Evolutionary conservation across 2,797 vertebrate genomes (phyloP).

Genomic region (Otolemur crassicaudatus): DNA sequence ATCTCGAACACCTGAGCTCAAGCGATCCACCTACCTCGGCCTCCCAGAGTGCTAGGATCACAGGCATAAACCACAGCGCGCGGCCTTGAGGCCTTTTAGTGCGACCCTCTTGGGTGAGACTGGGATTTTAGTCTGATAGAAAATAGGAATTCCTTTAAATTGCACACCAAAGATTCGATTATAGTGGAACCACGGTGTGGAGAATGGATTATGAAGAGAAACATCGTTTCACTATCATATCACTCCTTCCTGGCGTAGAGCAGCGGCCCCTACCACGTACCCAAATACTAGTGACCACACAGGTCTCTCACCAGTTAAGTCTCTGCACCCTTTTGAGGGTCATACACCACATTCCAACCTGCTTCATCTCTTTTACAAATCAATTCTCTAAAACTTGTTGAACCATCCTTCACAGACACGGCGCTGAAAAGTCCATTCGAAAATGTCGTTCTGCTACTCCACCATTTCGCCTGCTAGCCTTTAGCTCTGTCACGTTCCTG

Average conservation of each 20-base stretch:
- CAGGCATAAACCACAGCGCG: too few species aligned
- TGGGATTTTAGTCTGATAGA: neutral
- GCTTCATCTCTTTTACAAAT: neutral
- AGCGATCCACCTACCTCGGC: too few species aligned
- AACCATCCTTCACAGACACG: neutral
- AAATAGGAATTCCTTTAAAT: neutral
- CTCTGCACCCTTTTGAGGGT: neutral
- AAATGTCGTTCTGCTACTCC: neutral
- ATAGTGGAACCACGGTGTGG: neutral
- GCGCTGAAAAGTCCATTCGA: too few species aligned
- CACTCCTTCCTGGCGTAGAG: neutral
- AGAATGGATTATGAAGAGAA: neutral
- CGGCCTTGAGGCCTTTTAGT: neutral
- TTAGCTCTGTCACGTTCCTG: neutral
- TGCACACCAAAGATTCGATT: neutral
- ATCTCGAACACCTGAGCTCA: too few species aligned
- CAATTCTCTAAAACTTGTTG: neutral
- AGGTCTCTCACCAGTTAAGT: neutral
- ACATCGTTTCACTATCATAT: fast-evolving
- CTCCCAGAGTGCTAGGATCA: too few species aligned
- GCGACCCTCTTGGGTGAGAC: neutral
- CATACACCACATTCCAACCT: neutral
- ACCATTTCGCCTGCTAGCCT: neutral
- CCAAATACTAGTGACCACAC: fast-evolving
- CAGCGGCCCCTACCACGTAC: neutral